Evolutionary conservation across 2,888 invertebrate genomes (phyloP).

Genomic region (Macaria notata): DNA sequence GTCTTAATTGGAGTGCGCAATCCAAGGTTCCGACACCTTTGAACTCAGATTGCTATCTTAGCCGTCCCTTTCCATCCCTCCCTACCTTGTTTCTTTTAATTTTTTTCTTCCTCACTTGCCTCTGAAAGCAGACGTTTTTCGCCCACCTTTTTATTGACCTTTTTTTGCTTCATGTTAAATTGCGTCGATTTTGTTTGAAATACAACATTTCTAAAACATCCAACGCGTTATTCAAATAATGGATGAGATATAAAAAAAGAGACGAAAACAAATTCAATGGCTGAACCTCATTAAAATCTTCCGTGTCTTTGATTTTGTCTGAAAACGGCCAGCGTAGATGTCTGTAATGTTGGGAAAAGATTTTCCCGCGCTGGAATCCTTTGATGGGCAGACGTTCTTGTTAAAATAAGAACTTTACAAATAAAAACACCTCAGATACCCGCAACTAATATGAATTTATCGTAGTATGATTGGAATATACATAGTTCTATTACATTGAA

Average conservation of each 20-base stretch:
- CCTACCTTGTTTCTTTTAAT: conserved; percentile 19
- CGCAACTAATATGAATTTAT: conserved; percentile 27
- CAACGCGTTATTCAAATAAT: conserved; percentile 37
- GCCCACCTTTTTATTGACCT: background rate
- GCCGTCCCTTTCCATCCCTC: conserved; percentile 34
- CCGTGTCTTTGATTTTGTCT: conserved; percentile 77
- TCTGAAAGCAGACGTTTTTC: background rate
- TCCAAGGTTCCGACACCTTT: conserved; percentile 61
- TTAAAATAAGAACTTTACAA: conserved; percentile 26
- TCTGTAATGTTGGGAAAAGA: conserved; percentile 52
- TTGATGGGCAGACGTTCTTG: conserved; percentile 34
- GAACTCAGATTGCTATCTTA: conserved; percentile 68
- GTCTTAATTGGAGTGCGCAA: conserved; percentile 75
- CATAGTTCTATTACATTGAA: background rate
- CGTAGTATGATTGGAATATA: conserved; percentile 1
- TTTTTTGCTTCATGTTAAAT: conserved; percentile 3
- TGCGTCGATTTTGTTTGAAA: conserved; percentile 19
- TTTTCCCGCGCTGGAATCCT: conserved; percentile 39
- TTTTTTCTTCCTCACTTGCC: conserved; percentile 8
- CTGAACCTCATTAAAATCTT: conserved; percentile 81
- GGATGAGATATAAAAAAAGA: conserved; percentile 62
- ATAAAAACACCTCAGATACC: conserved; percentile 23
- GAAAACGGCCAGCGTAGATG: conserved; percentile 63
- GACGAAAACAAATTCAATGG: conserved; percentile 42
- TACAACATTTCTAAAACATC: conserved; percentile 30